Conservation (phyloP, 2,888 invertebrate species). For the Dioctria rufipes region DNA sequence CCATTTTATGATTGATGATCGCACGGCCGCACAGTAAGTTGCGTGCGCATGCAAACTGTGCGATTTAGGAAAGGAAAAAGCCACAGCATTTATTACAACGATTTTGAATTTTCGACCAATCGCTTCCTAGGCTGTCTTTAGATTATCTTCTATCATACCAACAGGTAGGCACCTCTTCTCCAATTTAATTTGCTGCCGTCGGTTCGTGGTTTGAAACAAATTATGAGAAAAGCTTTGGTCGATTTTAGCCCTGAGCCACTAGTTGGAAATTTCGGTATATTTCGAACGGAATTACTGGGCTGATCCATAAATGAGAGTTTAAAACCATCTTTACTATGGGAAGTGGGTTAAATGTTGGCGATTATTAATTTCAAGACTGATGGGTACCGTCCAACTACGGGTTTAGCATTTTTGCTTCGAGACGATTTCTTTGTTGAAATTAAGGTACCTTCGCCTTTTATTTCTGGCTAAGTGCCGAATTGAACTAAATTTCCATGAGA, state of each 20-base stretch:
- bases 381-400: background rate
- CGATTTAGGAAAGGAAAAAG: background rate
- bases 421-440: conserved; percentile 14
- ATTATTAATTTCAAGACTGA: conserved; percentile 30
- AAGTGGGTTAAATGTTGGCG: conserved; percentile 45
- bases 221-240: conserved; percentile 43
- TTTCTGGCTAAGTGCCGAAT: conserved; percentile 1
- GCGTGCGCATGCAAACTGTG: conserved; percentile 44
- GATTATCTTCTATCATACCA: conserved; percentile 1
- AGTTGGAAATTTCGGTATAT: conserved; percentile 23
- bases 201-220: conserved; percentile 21
- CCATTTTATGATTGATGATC: conserved; percentile 54
- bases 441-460: background rate
- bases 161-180: background rate
- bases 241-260: conserved; percentile 44
- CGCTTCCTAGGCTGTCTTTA: conserved; percentile 19
- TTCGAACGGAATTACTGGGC: background rate
- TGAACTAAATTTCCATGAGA: conserved; percentile 41
- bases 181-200: conserved; percentile 23
- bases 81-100: background rate
- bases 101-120: background rate
- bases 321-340: conserved; percentile 32
- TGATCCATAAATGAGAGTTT: conserved; percentile 37
- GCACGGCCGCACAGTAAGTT: background rate
- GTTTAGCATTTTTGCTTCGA: background rate